Conservation (phyloP, 2,888 invertebrate genomes). For the Caradrina clavipalpis region DNA sequence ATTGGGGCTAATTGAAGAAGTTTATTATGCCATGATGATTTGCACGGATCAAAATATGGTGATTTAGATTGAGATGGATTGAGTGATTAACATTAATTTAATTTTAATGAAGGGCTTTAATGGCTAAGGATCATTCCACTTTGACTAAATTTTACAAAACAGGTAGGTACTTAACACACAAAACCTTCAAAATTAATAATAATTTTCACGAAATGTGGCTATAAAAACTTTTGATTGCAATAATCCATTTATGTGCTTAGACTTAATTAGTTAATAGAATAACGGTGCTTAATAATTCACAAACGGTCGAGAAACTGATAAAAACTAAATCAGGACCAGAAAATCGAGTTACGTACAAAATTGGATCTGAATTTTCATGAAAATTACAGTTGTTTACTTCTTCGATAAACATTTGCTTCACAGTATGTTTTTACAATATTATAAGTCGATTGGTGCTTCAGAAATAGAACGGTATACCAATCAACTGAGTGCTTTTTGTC, state of each 20-base stretch:
- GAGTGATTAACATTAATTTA: constrained; percentile 24
- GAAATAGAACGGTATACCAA: constrained; percentile 63
- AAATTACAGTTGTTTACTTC: constrained; percentile 54
- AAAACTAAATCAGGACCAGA: constrained; percentile 46
- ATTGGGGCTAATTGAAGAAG: constrained; percentile 40
- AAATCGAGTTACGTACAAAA: constrained; percentile 48
- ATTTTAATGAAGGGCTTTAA: constrained; percentile 14
- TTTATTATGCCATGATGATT: constrained; percentile 18
- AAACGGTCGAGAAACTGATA: constrained; percentile 40
- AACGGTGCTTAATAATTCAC: constrained; percentile 34
- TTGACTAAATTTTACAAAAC: not conserved
- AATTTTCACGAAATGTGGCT: constrained; percentile 7
- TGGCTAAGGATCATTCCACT: not conserved
- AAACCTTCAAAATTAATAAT: not conserved
- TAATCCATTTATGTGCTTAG: constrained; percentile 24
- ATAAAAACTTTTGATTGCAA: constrained; percentile 29
- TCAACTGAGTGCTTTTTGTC: constrained; percentile 73
- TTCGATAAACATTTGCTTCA: constrained; percentile 38
- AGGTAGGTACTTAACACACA: not conserved
- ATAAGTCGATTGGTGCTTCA: constrained; percentile 54
- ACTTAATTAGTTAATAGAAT: constrained; percentile 37
- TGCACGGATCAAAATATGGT: constrained; percentile 26
- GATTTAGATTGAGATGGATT: constrained; percentile 36
- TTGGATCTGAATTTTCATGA: constrained; percentile 52
- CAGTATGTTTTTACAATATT: constrained; percentile 52